Conservation (phyloP, 2,113 vertebrate species). For the Cardinalis cardinalis region DNA sequence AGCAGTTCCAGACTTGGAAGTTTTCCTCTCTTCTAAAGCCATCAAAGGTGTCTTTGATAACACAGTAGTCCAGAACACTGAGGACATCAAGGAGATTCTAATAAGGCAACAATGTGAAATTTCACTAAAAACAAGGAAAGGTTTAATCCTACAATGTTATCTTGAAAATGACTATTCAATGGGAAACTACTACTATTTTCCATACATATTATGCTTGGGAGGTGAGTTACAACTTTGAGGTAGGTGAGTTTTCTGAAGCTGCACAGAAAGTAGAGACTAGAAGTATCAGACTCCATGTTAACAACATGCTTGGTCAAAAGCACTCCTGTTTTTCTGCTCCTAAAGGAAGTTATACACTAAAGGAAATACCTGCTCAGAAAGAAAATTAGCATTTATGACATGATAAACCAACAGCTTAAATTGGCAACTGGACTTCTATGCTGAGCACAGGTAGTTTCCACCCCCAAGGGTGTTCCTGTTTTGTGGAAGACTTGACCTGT, state of each 20-base stretch:
- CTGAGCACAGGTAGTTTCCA: conserved; percentile 2
- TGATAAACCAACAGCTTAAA: conserved; percentile 27
- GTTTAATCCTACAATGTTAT: neutral
- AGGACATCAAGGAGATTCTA: neutral
- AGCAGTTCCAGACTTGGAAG: conserved; percentile 2
- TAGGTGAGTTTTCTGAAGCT: neutral
- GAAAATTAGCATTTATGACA: neutral
- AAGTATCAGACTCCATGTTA: neutral
- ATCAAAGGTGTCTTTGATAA: conserved; percentile 41
- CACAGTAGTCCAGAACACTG: neutral
- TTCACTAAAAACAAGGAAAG: neutral
- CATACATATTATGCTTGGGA: neutral
- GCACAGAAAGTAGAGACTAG: neutral
- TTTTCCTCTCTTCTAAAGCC: conserved; percentile 23
- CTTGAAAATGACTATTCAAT: neutral
- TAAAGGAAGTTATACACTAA: conserved; percentile 10
- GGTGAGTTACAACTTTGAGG: neutral
- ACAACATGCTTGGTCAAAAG: neutral
- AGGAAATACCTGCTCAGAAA: conserved; percentile 22
- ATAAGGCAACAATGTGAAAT: neutral
- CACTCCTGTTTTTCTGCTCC: conserved; percentile 2
- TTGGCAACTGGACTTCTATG: neutral
- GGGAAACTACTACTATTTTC: neutral
- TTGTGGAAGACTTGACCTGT: neutral
- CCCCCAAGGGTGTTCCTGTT: conserved; percentile 19